Evolutionary conservation across 2,113 vertebrate species (phyloP).

Genomic region (Tachuris rubrigastra): DNA sequence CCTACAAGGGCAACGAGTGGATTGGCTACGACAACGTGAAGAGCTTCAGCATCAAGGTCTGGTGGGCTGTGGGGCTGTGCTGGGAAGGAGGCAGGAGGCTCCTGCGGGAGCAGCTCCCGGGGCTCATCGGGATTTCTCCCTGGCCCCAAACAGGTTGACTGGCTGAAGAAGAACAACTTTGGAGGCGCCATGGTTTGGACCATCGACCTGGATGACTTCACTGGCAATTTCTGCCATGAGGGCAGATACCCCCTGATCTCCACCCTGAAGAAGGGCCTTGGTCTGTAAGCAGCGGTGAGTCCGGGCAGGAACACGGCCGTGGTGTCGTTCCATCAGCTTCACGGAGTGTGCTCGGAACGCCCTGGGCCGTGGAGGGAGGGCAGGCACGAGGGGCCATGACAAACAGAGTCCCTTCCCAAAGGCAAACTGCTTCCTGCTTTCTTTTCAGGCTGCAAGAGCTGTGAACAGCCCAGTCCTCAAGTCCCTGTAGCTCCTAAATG

Average conservation of each 20-base stretch:
- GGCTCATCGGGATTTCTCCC: not conserved
- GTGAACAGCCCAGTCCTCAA: not conserved
- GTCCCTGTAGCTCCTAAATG: not conserved
- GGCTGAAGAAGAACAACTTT: slow-evolving; percentile 76
- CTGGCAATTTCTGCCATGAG: slow-evolving; percentile 77
- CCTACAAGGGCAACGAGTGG: slow-evolving; percentile 74
- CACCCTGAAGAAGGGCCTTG: slow-evolving; percentile 73
- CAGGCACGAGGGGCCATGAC: not conserved
- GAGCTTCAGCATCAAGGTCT: slow-evolving; percentile 80
- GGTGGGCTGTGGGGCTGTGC: not conserved
- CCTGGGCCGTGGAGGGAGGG: not conserved
- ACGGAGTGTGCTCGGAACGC: not conserved
- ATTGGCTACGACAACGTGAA: slow-evolving; percentile 78
- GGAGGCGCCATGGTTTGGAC: slow-evolving; percentile 83
- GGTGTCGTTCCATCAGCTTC: not conserved
- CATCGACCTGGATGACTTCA: slow-evolving; percentile 82
- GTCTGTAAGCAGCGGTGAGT: slow-evolving; percentile 60
- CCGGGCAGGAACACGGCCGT: accelerated
- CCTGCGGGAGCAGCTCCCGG: not conserved
- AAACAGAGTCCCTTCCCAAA: not conserved
- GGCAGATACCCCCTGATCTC: slow-evolving; percentile 78
- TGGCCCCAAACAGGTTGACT: slow-evolving; percentile 61
- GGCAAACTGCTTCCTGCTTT: not conserved
- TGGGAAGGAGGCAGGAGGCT: not conserved
- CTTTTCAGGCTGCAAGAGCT: not conserved